Base-by-base conservation (phyloP, 2,888 invertebrate genomes). In the Augiades crinisus region DNA sequence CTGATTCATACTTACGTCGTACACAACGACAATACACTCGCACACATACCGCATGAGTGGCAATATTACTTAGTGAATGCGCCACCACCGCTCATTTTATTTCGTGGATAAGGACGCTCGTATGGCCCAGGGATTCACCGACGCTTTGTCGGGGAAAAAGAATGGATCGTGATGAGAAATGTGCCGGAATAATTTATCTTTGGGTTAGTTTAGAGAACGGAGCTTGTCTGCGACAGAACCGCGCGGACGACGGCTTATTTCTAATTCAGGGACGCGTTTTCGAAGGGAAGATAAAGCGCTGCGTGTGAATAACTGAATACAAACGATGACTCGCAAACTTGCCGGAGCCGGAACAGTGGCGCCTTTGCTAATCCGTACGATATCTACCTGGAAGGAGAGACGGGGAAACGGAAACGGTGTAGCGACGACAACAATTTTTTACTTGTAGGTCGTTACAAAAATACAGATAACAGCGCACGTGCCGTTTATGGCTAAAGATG, bases 101-200 rank as follows among this genome's bases (percentile, higher is more conserved):
- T 76, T 75, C 67, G 75, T 62, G 76, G 80, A 81, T 82, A 81
- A 81, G 76, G 68, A 78, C 68, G 71, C 73, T 78, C 76, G 72
- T 78, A 81, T 72, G 78, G 80, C 75, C 74, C 71, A 66, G 70
- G 76, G 79, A 81, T 79, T 82, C 78, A 72, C 69, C 73, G 73
- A 74, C 76, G 78, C 75, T 81, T 81, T 82, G 80, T 80, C 72
- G 74, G 71, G 70, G 73, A 73, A 70, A 82, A 83, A 82, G 77
- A 82, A 81, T 79, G 72, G 74, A 74, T 78, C 75, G 73, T 77
- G 77, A 80, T 83, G 81, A 80, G 79, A 85, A 84, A 85, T 82
- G 77, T 78, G 72, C 72, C 70, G 71, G 78, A 83, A 87, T 83
- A 85, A 85, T 84, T 84, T 84, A 83, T 84, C 78, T 78, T 78